Evolutionary conservation across 2,888 invertebrate species (phyloP), one percentile per base, ranked within the genome.

Genomic region (Lycia hirtaria): DNA sequence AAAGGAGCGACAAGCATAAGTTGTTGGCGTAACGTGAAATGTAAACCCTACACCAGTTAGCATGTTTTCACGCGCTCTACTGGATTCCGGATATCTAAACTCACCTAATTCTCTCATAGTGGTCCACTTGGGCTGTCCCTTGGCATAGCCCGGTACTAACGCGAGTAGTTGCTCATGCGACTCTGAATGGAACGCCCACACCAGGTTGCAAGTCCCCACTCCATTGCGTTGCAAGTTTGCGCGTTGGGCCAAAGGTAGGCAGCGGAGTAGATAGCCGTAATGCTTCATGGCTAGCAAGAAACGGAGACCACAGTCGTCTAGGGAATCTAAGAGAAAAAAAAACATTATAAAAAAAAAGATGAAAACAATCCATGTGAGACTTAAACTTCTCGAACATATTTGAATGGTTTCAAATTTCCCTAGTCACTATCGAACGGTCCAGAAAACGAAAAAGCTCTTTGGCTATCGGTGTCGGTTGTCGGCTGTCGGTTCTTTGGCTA

Each of bases 121-220:
- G 1, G 94, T 93, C 99, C 99, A 99, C 41, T 96, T 96, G 0
- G 96, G 95, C 72, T 96, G 95, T 0, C 95, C 96, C 82, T 97
- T 97, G 0, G 95, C 94, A 70, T 96, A 97, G 0, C 96, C 96
- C 0, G 99, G 99, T 65, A 98, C 96, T 45, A 98, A 90, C 56
- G 96, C 95, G 10, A 99, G 88, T 52, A 99, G 92, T 81, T 99
- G 99, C 73, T 98, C 98, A 81, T 98, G 98, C 15, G 98, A 97
- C 87, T 99, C 99, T 0, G 99, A 99, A 85, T 99, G 99, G 88
- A 98, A 99, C 0, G 99, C 99, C 99, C 99, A 99, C 2, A 98
- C 98, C 15, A 99, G 93, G 85, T 98, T 98, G 70, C 98, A 96
- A 7, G 96, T 96, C 28, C 96, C 96, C 0, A 97, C 96, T 17